Base-by-base conservation (phyloP, 1,140 invertebrate genomes). In the Atta colombica region DNA sequence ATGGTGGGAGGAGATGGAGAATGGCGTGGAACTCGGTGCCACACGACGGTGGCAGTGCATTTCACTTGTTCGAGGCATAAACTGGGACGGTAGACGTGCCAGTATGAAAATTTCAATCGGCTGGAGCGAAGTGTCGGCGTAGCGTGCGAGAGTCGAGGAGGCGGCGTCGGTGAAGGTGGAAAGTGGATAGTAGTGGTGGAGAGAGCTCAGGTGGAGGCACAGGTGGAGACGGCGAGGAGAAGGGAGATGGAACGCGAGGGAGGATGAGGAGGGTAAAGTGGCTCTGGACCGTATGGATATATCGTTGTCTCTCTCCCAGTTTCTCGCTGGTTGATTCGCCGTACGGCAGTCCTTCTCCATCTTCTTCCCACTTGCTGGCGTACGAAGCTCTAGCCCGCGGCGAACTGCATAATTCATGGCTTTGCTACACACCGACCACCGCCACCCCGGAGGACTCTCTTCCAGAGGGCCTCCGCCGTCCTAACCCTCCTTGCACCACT, bases 361-460 rank as follows among this genome's bases (percentile, higher is more conserved):
- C 65, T 81, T 69, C 39, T 88, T 90, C 87, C 88, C 87, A 91
- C 90, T 81, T 85, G 68, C 85, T 89, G 84, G 87, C 78, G 84
- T 78, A 58, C 88, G 88, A 90, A 93, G 88, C 91, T 86, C 85
- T 92, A 90, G 92, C 93, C 93, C 91, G 91, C 89, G 93, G 94
- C 92, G 88, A 92, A 91, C 94, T 95, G 94, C 94, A 94, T 95
- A 94, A 94, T 95, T 94, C 94, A 95, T 95, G 92, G 93, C 91
- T 89, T 92, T 89, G 77, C 92, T 93, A 88, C 90, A 92, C 91
- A 92, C 90, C 92, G 90, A 90, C 92, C 90, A 86, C 92, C 90
- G 85, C 89, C 90, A 90, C 89, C 77, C 84, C 63, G 72, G 25
- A 72, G 77, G 81, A 89, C 88, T 86, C 72, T 86, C 86, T 86